Conservation (phyloP, 2,888 invertebrate species). For the Rhamnusium bicolor region DNA sequence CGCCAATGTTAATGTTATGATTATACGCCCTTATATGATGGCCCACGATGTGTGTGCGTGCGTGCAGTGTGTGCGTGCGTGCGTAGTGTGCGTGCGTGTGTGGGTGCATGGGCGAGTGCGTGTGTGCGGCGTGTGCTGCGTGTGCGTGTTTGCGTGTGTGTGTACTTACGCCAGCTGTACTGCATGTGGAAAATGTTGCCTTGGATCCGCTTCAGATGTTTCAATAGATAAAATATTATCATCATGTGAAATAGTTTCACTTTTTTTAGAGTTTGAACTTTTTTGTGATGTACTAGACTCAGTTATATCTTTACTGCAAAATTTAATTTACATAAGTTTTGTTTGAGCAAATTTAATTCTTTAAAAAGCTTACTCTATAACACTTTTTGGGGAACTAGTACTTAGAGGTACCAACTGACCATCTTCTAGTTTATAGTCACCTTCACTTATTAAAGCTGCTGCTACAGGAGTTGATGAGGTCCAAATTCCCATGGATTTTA, state of each 20-base stretch:
- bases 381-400: slow-evolving; percentile 36
- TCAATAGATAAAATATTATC: slow-evolving; percentile 61
- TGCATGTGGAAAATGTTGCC: slow-evolving; percentile 66
- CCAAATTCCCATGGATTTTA: slow-evolving; percentile 97
- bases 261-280: slow-evolving; percentile 1
- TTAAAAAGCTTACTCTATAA: slow-evolving; percentile 8
- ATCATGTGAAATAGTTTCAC: slow-evolving; percentile 5
- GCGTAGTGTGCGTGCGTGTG: too few species aligned
- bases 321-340: neutral
- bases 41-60: too few species aligned
- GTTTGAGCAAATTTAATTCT: neutral
- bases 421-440: slow-evolving; percentile 65
- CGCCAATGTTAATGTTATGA: too few species aligned
- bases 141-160: too few species aligned
- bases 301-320: slow-evolving; percentile 14
- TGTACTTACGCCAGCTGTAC: slow-evolving; percentile 69
- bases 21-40: too few species aligned
- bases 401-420: slow-evolving; percentile 58
- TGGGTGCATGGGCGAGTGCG: too few species aligned
- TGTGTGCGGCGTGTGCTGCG: too few species aligned
- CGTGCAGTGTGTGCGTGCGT: too few species aligned
- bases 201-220: slow-evolving; percentile 64
- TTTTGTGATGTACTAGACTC: neutral
- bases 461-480: slow-evolving; percentile 73
- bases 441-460: slow-evolving; percentile 66